Evolutionary conservation across 2,797 vertebrate species (phyloP).

Genomic region (Harpagifer antarcticus): DNA sequence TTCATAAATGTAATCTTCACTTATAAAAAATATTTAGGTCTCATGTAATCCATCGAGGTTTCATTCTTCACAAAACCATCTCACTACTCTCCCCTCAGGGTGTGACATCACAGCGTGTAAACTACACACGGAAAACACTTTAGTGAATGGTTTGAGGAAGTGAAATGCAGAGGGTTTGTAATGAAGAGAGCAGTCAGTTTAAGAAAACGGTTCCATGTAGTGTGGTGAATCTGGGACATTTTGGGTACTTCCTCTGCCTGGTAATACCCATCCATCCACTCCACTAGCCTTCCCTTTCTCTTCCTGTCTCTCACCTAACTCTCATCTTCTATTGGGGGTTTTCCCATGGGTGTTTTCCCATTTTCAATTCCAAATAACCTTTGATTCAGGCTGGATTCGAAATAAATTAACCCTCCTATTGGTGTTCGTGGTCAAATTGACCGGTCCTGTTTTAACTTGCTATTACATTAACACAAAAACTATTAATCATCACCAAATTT

Average conservation of each 20-base stretch:
- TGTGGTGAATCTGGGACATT: neutral
- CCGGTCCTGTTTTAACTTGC: too few species aligned
- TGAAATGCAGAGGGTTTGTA: neutral
- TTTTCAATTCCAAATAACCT: neutral
- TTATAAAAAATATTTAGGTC: too few species aligned
- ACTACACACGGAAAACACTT: neutral
- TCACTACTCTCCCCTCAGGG: neutral
- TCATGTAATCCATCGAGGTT: neutral
- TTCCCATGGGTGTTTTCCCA: slow-evolving; percentile 9
- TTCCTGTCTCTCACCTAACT: neutral
- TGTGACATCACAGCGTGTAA: neutral
- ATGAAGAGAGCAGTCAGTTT: neutral
- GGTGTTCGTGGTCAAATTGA: too few species aligned
- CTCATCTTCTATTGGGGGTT: neutral
- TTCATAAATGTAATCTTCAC: neutral
- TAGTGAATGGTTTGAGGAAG: slow-evolving; percentile 34
- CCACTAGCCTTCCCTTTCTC: neutral
- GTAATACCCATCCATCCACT: neutral
- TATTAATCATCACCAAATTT: too few species aligned
- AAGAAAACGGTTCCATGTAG: neutral
- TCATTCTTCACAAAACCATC: neutral
- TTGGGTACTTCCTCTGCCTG: slow-evolving; percentile 21
- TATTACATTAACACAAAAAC: too few species aligned
- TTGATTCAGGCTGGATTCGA: fast-evolving
- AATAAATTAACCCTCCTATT: neutral